These are phyloP conservation scores for Microctenopoma lineatum DNA, from an alignment of 2,797 vertebrate species.

Conservation along the genomic window DNA sequence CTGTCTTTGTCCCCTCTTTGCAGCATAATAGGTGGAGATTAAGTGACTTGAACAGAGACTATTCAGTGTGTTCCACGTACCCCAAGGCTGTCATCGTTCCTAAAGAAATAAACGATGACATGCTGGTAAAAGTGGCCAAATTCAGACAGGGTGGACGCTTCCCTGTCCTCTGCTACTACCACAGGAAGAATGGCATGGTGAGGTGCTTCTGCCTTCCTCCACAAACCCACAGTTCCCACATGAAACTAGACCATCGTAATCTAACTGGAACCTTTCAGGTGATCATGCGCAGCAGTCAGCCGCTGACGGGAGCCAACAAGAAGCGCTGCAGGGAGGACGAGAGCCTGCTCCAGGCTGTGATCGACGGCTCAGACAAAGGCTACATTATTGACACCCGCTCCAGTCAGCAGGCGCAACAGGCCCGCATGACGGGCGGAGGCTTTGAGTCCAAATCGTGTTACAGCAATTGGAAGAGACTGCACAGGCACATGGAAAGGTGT, in stretches of 20 bases:
- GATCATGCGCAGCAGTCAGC: constrained; percentile 89
- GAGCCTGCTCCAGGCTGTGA: constrained; percentile 78
- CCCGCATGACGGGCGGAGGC: constrained; percentile 83
- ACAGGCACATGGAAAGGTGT: constrained; percentile 88
- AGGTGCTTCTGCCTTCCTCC: not conserved
- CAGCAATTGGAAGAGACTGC: constrained; percentile 84
- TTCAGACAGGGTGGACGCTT: constrained; percentile 89
- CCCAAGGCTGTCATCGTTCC: constrained; percentile 84
- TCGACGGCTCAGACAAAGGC: constrained; percentile 76
- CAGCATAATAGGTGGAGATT: constrained; percentile 88
- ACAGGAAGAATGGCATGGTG: constrained; percentile 84
- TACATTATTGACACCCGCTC: constrained; percentile 88
- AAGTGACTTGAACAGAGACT: constrained; percentile 85
- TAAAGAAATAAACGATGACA: constrained; percentile 69
- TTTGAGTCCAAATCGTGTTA: constrained; percentile 87
- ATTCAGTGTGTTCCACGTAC: constrained; percentile 85
- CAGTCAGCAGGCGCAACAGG: constrained; percentile 87
- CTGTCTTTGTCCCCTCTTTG: constrained; percentile 18
- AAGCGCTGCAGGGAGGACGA: constrained; percentile 88
- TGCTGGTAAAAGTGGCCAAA: constrained; percentile 76
- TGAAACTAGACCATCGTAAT: not conserved
- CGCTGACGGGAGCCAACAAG: constrained; percentile 84
- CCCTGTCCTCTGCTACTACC: constrained; percentile 88
- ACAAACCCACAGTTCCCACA: accelerated
- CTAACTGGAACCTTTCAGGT: constrained; percentile 69